Conservation (phyloP, 2,888 invertebrate species). For the Lapara coniferarum region DNA sequence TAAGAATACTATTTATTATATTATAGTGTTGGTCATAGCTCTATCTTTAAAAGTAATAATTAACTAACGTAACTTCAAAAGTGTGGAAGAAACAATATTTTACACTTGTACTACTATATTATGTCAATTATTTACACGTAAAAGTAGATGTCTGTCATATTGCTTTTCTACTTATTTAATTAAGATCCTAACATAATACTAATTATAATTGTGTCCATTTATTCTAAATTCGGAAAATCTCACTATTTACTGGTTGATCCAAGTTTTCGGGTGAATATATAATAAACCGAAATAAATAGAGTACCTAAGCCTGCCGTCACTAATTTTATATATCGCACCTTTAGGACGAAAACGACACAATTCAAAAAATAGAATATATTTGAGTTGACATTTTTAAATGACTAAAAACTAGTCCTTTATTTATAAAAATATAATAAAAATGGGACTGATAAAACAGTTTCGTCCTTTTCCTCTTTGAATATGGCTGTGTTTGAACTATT, state of each 20-base stretch:
- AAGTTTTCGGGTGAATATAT: background rate
- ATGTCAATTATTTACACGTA: background rate
- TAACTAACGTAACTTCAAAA: background rate
- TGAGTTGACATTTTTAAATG: no score
- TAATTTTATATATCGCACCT: no score
- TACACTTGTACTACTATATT: background rate
- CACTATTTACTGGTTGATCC: conserved; percentile 46
- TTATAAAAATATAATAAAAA: no score
- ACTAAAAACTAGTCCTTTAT: no score
- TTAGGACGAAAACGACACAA: no score
- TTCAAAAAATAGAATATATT: no score
- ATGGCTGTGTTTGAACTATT: no score
- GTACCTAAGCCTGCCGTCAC: no score
- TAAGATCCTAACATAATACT: background rate
- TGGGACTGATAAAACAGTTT: no score
- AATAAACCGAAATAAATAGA: conserved; percentile 4
- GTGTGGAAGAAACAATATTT: background rate
- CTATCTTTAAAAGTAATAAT: background rate
- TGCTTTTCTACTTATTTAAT: background rate
- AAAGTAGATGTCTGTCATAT: background rate
- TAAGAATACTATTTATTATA: background rate
- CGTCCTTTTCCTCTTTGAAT: no score
- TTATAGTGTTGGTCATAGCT: background rate
- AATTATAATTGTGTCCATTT: conserved; percentile 11
- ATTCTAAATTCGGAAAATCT: conserved; percentile 45